A percentile compares a stretch with the other conserved stretches of the same genome.
phyloP scores from a whole-genome alignment of 2,797 vertebrate species.

The Basileuterus tristriatus region DNA sequence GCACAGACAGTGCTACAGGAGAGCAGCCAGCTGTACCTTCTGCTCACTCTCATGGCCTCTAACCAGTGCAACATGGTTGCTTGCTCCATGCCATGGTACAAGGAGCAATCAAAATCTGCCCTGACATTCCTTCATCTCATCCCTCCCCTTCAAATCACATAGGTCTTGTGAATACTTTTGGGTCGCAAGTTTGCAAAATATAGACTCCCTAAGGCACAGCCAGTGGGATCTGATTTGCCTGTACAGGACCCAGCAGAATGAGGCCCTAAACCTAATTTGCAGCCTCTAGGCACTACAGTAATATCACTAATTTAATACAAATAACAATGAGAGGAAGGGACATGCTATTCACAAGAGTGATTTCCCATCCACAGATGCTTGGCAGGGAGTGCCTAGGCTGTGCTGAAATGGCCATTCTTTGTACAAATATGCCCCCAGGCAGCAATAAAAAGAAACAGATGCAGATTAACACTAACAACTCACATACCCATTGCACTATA shows the following conservation, averaged over 20 bases:
- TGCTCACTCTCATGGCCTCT: not conserved
- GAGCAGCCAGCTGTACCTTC: not conserved
- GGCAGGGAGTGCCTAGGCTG: not conserved
- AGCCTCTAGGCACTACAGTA: conserved; percentile 1
- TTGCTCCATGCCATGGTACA: not conserved
- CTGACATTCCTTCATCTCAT: not conserved
- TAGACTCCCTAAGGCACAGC: not conserved
- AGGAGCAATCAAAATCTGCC: not conserved
- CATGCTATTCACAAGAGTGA: conserved; percentile 12
- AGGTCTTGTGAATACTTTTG: not conserved
- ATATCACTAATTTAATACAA: conserved; percentile 26
- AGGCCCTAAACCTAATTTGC: not conserved
- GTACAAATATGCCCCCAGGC: conserved; percentile 11
- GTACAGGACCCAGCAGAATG: not conserved
- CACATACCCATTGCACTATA: not conserved
- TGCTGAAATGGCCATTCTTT: conserved; percentile 21
- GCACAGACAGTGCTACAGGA: not conserved
- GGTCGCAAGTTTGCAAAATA: not conserved
- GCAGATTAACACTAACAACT: conserved; percentile 51
- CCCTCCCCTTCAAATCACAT: not conserved
- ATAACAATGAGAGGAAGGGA: conserved; percentile 18
- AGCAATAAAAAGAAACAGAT: conserved; percentile 53
- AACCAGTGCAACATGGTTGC: fast-evolving
- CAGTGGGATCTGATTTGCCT: not conserved
- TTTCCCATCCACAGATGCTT: conserved; percentile 28